These are phyloP conservation scores for Sardinella longiceps DNA, from an alignment of 2,797 vertebrate species.

Conservation along the genomic window DNA sequence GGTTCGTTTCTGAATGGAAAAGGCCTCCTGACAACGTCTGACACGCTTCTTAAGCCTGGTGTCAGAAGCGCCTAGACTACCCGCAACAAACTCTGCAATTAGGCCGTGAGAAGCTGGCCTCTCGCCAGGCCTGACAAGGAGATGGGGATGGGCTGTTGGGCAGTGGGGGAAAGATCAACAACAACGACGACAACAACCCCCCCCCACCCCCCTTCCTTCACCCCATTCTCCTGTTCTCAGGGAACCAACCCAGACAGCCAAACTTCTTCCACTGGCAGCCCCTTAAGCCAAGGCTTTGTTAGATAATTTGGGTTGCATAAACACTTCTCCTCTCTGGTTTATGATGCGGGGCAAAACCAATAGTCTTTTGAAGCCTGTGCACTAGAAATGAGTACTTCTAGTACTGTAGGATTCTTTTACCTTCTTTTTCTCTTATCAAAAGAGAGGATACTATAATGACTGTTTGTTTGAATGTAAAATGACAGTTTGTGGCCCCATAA, in stretches of 20 bases:
- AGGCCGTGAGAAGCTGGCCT: conserved; percentile 54
- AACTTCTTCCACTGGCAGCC: neutral
- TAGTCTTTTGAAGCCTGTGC: neutral
- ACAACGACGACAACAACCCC: neutral
- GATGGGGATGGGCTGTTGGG: neutral
- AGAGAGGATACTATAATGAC: neutral
- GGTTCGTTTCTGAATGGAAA: conserved; percentile 51
- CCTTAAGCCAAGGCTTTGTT: neutral
- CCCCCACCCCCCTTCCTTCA: too few relatives aligned
- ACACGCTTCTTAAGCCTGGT: conserved; percentile 55
- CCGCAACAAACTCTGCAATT: conserved; percentile 63
- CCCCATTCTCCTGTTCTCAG: too few relatives aligned
- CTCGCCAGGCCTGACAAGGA: conserved; percentile 45
- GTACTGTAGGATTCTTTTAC: neutral
- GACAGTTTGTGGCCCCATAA: neutral
- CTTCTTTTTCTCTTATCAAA: neutral
- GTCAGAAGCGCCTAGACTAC: conserved; percentile 56
- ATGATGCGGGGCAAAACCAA: neutral
- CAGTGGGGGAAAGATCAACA: neutral
- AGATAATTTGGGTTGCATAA: neutral
- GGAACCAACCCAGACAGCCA: neutral
- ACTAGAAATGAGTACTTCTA: neutral
- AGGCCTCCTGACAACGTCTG: conserved; percentile 46
- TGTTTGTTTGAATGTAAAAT: neutral
- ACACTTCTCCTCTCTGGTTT: neutral